Base-by-base conservation (phyloP, 1,140 invertebrate genomes). In the Bombus polaris region DNA sequence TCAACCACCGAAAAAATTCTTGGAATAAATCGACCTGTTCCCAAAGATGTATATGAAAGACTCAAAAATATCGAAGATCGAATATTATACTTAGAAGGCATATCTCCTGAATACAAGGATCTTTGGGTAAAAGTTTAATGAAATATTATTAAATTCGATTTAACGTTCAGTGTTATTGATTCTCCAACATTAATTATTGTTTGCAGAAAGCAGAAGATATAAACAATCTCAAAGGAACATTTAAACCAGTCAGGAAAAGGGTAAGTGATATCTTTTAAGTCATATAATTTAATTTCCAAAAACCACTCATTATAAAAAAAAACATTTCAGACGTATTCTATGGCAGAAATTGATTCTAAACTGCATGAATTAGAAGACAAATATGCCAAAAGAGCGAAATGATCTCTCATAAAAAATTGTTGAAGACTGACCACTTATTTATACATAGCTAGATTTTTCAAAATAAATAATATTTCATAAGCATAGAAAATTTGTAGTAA, bases 41-140 rank as follows among this genome's bases (percentile, higher is more conserved):
- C 96, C 0, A 95, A 93, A 89, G 95, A 96, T 93, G 93, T 97
- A 79, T 97, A 96, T 81, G 90, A 95, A 87, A 95, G 97, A 81
- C 90, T 97, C 0, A 97, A 97, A 94, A 92, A 94, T 72, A 94
- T 97, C 18, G 97, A 97, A 94, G 95, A 97, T 90, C 94, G 96
- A 87, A 95, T 97, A 86, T 92, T 97, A 53, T 94, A 96, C 88
- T 93, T 97, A 37, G 97, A 97, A 95, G 96, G 97, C 37, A 92
- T 97, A 87, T 97, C 97, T 35, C 97, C 97, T 1, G 97, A 97
- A 93, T 97, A 97, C 89, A 96, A 96, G 81, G 94, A 96, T 71
- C 96, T 97, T 95, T 97, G 96, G 96, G 96, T 97, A 95, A 62
- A 37, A 42, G 53, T 84, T 80, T 53, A n/a, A 76, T 74, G 18